A percentile compares a stretch with the other conserved stretches of the same genome.
phyloP scores from a whole-genome alignment of 2,797 vertebrate species.

The Ceyx erithaca region DNA sequence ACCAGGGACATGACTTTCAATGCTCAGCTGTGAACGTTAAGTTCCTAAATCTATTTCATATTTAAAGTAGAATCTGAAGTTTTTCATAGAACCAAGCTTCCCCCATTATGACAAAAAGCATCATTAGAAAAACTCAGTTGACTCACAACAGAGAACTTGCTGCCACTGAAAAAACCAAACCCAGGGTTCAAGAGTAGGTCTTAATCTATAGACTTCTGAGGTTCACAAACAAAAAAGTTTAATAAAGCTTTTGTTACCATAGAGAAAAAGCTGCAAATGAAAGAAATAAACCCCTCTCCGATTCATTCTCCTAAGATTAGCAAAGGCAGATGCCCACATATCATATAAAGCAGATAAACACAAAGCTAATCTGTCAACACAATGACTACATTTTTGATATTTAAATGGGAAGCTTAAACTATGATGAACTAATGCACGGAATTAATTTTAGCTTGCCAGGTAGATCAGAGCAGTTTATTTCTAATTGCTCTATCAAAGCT shows the following conservation, averaged over 20 bases:
- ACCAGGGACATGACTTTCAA: neutral
- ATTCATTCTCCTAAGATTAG: conserved; percentile 46
- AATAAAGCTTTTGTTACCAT: neutral
- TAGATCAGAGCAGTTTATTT: conserved; percentile 38
- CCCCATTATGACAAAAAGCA: too few relatives aligned
- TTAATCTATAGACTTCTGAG: neutral
- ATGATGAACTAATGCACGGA: neutral
- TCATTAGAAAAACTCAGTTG: neutral
- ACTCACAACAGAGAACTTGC: neutral
- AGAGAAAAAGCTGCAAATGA: neutral
- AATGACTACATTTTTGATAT: conserved; percentile 36
- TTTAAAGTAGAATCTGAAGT: neutral
- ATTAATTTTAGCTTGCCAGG: conserved; percentile 33
- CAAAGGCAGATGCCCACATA: conserved; percentile 42
- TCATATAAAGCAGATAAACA: conserved; percentile 36
- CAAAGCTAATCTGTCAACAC: conserved; percentile 39
- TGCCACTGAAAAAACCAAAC: neutral
- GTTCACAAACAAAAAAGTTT: neutral
- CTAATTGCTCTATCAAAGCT: conserved; percentile 3
- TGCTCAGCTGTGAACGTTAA: neutral
- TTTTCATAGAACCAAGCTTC: neutral
- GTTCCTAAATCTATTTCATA: neutral
- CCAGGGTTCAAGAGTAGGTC: neutral
- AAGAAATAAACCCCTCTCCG: conserved; percentile 13
- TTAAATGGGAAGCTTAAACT: conserved; percentile 47